A percentile compares a stretch with the other conserved stretches of the same genome.
These are phyloP conservation scores for Valencia hispanica DNA, from an alignment of 2,797 vertebrate species.

Conservation along the genomic window DNA sequence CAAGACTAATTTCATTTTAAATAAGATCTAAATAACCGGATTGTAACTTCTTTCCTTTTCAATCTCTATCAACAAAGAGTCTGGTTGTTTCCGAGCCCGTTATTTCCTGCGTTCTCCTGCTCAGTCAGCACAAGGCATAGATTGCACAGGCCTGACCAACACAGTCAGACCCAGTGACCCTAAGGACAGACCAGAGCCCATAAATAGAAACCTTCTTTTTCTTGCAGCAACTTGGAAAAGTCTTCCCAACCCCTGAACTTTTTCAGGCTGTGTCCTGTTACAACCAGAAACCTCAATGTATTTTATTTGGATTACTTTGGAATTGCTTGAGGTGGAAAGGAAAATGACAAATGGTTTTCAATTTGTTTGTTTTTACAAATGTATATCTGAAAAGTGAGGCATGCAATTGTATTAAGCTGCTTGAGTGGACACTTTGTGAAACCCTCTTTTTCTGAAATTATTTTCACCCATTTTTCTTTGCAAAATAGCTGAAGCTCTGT, in stretches of 20 bases:
- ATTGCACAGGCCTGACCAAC: slow-evolving; percentile 33
- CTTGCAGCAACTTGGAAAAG: neutral
- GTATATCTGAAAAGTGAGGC: neutral
- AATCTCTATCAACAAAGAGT: slow-evolving; percentile 66
- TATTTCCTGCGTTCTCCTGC: slow-evolving; percentile 36
- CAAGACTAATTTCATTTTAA: neutral
- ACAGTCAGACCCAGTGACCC: slow-evolving; percentile 24
- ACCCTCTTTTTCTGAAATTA: neutral
- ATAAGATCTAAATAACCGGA: slow-evolving; percentile 35
- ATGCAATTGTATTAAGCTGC: neutral
- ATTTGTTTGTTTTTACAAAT: neutral
- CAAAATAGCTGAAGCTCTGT: neutral
- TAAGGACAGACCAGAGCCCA: neutral
- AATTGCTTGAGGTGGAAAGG: neutral
- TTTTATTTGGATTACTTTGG: neutral
- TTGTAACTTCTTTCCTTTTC: slow-evolving; percentile 30
- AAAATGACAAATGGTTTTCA: neutral
- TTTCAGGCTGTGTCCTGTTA: neutral
- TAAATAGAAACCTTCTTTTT: neutral
- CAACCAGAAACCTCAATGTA: neutral
- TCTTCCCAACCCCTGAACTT: neutral
- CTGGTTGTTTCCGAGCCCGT: slow-evolving; percentile 59
- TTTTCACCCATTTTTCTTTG: neutral
- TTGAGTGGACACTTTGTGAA: no score
- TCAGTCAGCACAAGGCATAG: slow-evolving; percentile 65